A percentile compares a stretch with the other conserved stretches of the same genome.
phyloP scores from a whole-genome alignment of 2,888 invertebrate genomes.

The Romanomermis culicivorax region DNA sequence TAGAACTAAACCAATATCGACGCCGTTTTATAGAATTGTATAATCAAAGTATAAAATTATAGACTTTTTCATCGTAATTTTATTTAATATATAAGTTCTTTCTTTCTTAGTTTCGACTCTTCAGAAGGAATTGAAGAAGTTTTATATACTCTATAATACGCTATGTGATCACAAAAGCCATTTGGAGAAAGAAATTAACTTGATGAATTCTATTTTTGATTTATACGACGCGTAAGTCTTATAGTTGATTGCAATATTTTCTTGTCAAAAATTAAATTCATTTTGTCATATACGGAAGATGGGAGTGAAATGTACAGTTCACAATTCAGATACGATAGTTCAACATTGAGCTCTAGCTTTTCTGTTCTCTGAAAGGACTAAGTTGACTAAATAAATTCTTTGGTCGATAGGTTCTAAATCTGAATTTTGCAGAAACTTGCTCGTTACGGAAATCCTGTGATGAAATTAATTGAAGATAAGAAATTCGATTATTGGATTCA shows the following conservation, averaged over 20 bases:
- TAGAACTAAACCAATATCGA: constrained; percentile 83
- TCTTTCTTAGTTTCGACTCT: constrained; percentile 58
- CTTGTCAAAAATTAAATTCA: too few relatives aligned
- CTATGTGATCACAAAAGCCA: constrained; percentile 79
- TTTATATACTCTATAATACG: constrained; percentile 83
- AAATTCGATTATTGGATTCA: too few relatives aligned
- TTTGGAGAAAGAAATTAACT: constrained; percentile 58
- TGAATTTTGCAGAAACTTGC: too few relatives aligned
- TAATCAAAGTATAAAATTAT: constrained; percentile 40
- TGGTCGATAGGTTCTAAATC: too few relatives aligned
- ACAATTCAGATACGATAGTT: too few relatives aligned
- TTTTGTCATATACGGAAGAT: too few relatives aligned
- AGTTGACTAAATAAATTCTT: too few relatives aligned
- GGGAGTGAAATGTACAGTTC: too few relatives aligned
- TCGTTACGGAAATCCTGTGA: too few relatives aligned
- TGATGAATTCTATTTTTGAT: constrained; percentile 68
- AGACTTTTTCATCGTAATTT: not conserved
- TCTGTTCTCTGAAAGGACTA: too few relatives aligned
- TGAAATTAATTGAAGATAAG: too few relatives aligned
- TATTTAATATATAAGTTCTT: not conserved
- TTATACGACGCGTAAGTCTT: constrained; percentile 57
- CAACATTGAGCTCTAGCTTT: too few relatives aligned
- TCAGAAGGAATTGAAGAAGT: constrained; percentile 90
- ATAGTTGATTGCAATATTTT: not conserved
- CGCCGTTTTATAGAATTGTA: constrained; percentile 82